These are phyloP conservation scores for Labroides dimidiatus DNA, from an alignment of 2,797 vertebrate species.

Conservation along the genomic window DNA sequence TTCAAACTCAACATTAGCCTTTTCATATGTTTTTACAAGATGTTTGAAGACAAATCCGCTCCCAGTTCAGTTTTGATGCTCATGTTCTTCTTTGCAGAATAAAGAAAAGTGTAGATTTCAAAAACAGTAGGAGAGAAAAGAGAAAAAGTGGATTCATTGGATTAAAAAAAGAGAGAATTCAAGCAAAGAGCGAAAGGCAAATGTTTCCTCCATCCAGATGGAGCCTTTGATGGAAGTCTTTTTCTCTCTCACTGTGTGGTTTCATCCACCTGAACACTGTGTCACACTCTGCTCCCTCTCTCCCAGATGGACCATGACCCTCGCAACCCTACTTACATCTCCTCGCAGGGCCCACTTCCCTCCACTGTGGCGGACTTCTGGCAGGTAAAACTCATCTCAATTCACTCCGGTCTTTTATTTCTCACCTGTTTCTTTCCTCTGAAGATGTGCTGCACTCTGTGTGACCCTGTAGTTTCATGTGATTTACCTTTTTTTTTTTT, in stretches of 20 bases:
- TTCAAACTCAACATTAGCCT: no score
- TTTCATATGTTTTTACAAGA: no score
- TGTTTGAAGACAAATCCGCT: no score
- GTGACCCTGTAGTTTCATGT: slow-evolving; percentile 27
- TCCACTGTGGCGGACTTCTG: slow-evolving; percentile 96
- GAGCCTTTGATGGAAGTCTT: slow-evolving; percentile 61
- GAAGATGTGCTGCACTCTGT: slow-evolving; percentile 16
- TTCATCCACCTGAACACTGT: slow-evolving; percentile 44
- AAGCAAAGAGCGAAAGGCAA: slow-evolving; percentile 16
- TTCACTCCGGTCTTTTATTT: slow-evolving; percentile 33
- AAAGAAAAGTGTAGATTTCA: no score
- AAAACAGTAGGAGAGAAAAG: background rate
- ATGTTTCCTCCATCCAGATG: slow-evolving; percentile 47
- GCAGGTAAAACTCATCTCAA: slow-evolving; percentile 88
- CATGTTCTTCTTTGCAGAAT: background rate
- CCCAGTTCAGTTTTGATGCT: background rate
- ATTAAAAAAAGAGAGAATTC: slow-evolving; percentile 18
- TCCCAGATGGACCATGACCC: slow-evolving; percentile 98
- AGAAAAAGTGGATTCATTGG: slow-evolving; percentile 15
- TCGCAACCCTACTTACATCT: slow-evolving; percentile 94
- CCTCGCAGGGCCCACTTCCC: slow-evolving; percentile 94
- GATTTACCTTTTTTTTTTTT: slow-evolving; percentile 3
- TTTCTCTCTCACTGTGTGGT: slow-evolving; percentile 45
- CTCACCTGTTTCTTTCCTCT: slow-evolving; percentile 22
- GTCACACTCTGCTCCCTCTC: slow-evolving; percentile 64